These are phyloP conservation scores for Metridium senile DNA, from an alignment of 92 coral and sea anemone species.

Conservation along the genomic window DNA sequence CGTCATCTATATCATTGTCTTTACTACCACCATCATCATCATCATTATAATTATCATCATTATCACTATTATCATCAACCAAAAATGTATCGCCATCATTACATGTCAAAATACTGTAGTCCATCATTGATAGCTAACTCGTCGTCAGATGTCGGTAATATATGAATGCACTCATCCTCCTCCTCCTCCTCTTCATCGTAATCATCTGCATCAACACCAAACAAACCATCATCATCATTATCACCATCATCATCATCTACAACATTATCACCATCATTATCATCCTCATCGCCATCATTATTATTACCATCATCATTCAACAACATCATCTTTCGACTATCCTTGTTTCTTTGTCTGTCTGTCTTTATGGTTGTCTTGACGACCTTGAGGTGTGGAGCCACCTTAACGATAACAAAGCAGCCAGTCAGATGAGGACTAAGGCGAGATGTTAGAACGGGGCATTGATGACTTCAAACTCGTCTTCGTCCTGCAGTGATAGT, in stretches of 20 bases:
- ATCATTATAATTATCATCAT: neutral
- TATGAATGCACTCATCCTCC: neutral
- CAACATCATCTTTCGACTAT: neutral
- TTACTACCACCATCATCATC: neutral
- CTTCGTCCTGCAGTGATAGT: constrained; percentile 64
- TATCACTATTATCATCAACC: neutral
- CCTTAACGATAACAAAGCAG: constrained; percentile 22
- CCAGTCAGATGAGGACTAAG: neutral
- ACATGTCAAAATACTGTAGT: neutral
- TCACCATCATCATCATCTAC: neutral
- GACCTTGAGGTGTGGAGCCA: neutral
- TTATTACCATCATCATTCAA: neutral
- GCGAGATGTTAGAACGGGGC: constrained; percentile 35
- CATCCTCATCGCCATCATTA: neutral
- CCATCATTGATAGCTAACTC: neutral
- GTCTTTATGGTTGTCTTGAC: neutral
- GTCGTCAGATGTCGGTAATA: neutral
- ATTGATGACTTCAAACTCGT: constrained; percentile 81
- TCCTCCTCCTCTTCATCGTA: neutral
- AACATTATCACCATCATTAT: neutral
- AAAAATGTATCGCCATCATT: neutral
- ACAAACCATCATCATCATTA: neutral
- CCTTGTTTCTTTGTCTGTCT: neutral
- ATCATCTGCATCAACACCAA: neutral
- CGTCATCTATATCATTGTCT: neutral